Evolutionary conservation across 1,140 invertebrate genomes (phyloP), one percentile per base, ranked within the genome.

Genomic region (Apis laboriosa): DNA sequence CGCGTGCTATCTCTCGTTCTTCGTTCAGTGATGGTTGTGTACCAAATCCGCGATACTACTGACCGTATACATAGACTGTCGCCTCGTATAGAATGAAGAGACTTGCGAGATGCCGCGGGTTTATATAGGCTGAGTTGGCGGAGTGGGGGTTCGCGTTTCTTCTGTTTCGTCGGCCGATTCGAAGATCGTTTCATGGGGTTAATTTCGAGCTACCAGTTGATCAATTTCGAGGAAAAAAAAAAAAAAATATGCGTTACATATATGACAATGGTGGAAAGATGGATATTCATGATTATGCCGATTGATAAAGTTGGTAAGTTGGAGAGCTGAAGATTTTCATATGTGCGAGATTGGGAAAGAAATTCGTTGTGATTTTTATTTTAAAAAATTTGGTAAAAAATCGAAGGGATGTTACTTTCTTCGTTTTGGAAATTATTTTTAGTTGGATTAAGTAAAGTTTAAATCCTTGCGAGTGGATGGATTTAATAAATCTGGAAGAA

Each of bases 31-130:
- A 61, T 66, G 72, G 21, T 51, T 19, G 58, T 43, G 55, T 68
- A 60, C 17, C n/a, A 76, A 85, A 76, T 75, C 56, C 28, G 51
- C 53, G 71, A n/a, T 77, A 56, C 61, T 58, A 67, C 56, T 70
- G 86, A 88, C 87, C 90, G 92, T 88, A 89, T 84, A 92, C 92
- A 90, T 92, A 91, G 87, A 92, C 91, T 88, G 90, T 88, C 89
- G 91, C 89, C 92, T 90, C 88, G 89, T 93, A 90, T 92, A 90
- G 92, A 93, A 87, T 93, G 92, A 91, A 89, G 89, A 92, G 89
- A 90, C 90, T 91, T 89, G 90, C 87, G 91, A 89, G 84, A 86
- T 90, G 87, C 84, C 88, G 84, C 80, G 89, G 85, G 92, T 90
- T 92, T 93, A 93, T 93, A 93, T 93, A 93, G 92, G 88, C 86